A percentile compares a stretch with the other conserved stretches of the same genome.
Conservation (phyloP, 1,140 invertebrate genomes). For the Hylaeus anthracinus region DNA sequence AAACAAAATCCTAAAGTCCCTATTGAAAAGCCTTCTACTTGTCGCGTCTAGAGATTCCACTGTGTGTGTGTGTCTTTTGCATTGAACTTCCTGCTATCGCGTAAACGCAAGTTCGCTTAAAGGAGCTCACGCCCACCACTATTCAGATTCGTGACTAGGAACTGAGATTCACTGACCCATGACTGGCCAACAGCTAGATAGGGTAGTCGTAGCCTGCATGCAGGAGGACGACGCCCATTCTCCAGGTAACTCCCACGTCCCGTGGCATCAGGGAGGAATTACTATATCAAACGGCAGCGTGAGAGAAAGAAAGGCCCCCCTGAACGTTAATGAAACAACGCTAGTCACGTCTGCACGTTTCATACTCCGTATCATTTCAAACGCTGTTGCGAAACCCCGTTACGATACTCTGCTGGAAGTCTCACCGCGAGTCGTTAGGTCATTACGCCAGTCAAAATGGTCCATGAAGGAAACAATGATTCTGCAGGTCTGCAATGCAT, state of each 20-base stretch:
- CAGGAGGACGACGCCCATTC: slow-evolving; percentile 73
- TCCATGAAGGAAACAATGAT: neutral
- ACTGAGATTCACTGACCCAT: slow-evolving; percentile 79
- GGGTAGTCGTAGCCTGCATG: slow-evolving; percentile 58
- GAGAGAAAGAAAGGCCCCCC: slow-evolving; percentile 56
- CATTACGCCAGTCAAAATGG: neutral
- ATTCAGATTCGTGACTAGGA: slow-evolving; percentile 76
- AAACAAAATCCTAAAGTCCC: too few relatives aligned
- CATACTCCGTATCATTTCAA: slow-evolving; percentile 50
- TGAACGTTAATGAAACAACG: slow-evolving; percentile 62
- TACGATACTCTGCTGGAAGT: slow-evolving; percentile 24
- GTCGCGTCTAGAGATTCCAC: slow-evolving; percentile 5
- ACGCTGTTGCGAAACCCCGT: slow-evolving; percentile 46
- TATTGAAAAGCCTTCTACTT: neutral
- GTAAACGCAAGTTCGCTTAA: slow-evolving; percentile 56
- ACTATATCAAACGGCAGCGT: slow-evolving; percentile 62
- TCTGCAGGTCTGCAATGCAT: neutral
- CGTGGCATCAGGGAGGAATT: slow-evolving; percentile 51
- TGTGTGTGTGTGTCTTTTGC: neutral
- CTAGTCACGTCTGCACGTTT: slow-evolving; percentile 61
- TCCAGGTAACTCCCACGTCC: slow-evolving; percentile 67
- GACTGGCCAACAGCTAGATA: slow-evolving; percentile 73
- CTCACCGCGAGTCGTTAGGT: neutral
- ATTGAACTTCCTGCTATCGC: slow-evolving; percentile 51
- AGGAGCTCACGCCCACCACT: slow-evolving; percentile 52